Base-by-base conservation (phyloP, 2,797 vertebrate genomes). In the Trachops cirrhosus region DNA sequence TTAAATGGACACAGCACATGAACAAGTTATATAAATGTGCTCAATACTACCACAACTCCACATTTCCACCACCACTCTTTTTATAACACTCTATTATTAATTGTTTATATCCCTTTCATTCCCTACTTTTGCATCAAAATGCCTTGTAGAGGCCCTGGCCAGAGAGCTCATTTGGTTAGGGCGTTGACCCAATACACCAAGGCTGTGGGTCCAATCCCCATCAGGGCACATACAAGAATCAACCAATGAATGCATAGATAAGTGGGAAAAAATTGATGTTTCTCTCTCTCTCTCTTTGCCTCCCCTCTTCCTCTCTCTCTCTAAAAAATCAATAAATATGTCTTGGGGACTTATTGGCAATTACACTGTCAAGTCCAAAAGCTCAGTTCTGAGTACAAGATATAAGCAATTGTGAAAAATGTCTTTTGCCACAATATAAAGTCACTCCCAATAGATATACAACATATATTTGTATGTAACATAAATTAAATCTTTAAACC, bases 81-180 rank as follows among this genome's bases (percentile, higher is more conserved):
- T 95, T 80, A 52, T 44, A 46, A 64, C 52, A 29, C 44, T 80
- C 84, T 74, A 32, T 52, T 39, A 67, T 29, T 52, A 82, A 46
- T 57, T 92, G 78, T 41, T 74, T 83, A 39, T 44, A 37, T 86
- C 57, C 50, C 52, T 89, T 59, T 41, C 44, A 71, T 62, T 59
- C 57, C 83, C 34, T 46, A 41, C 37, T 78, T 37, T 44, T n/a
- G 21, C 70, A 96, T 94, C 97, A 98, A 97, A 96, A 89, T 94
- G 89, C 54, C 26, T 62, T 62, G 26, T 62, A 26, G 59, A 62
- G 59, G 59, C 59, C 59, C 59, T 62, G 59, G 59, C 26, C 59
- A 62, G 59, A 62, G 26, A 62, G 29, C 59, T 62, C 26, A 62
- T 26, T 5, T 62, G 59, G 59, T 32, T 29, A 29, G 59, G 15